These are phyloP conservation scores for Lampropteryx suffumata DNA, from an alignment of 2,888 invertebrate species.

Conservation along the genomic window DNA sequence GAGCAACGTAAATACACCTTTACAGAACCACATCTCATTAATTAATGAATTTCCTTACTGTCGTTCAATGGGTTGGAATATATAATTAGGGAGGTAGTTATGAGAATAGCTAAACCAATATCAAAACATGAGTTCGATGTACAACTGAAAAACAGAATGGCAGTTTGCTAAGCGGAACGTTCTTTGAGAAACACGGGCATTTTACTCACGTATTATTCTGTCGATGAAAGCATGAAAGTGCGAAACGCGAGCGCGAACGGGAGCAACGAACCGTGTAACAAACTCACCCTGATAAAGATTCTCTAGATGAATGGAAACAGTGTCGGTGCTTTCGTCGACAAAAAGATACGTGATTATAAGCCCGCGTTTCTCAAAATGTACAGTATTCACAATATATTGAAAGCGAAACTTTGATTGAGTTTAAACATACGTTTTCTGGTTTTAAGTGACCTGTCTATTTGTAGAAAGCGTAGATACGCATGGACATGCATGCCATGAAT, in stretches of 20 bases:
- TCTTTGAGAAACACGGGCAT: too few relatives aligned
- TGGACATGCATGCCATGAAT: constrained; percentile 14
- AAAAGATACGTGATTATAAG: too few relatives aligned
- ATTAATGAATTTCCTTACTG: constrained; percentile 3
- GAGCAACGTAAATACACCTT: constrained; percentile 23
- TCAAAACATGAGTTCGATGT: constrained; percentile 14
- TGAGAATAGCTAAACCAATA: constrained; percentile 4
- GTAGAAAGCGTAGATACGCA: constrained; percentile 14
- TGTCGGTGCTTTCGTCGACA: too few relatives aligned
- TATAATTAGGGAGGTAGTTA: background rate
- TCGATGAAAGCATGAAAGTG: too few relatives aligned
- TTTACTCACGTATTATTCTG: too few relatives aligned
- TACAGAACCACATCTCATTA: constrained; percentile 22
- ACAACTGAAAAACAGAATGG: constrained; percentile 7
- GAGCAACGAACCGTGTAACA: too few relatives aligned
- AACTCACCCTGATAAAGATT: too few relatives aligned
- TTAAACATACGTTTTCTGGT: constrained; percentile 29
- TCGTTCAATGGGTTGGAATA: background rate
- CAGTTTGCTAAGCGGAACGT: constrained; percentile 19
- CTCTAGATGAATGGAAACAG: too few relatives aligned
- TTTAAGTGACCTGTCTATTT: constrained; percentile 21
- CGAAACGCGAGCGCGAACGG: too few relatives aligned
- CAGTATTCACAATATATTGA: too few relatives aligned
- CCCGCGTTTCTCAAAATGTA: too few relatives aligned
- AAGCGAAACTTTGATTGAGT: too few relatives aligned